phyloP scores from a whole-genome alignment of 2,113 vertebrate species.

The Pongo pygmaeus region DNA sequence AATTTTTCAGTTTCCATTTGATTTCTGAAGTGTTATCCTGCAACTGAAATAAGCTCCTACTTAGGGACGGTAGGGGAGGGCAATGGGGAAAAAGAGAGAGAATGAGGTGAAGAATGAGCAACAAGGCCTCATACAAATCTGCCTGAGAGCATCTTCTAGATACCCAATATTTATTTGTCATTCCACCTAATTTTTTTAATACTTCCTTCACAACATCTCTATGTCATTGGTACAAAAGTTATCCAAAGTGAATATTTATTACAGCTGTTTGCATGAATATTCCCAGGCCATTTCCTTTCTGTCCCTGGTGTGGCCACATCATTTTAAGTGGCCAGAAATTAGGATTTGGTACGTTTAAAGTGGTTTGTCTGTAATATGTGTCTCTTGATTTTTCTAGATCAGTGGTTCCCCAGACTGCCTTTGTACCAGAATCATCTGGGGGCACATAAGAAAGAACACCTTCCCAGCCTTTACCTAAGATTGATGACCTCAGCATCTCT shows the following conservation, averaged over 20 bases:
- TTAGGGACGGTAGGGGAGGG: background rate
- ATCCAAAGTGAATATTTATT: conserved; percentile 59
- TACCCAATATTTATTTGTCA: conserved; percentile 54
- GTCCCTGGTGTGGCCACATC: conserved; percentile 12
- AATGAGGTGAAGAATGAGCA: background rate
- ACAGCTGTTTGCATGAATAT: conserved; percentile 53
- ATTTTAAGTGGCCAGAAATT: conserved; percentile 62
- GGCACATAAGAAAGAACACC: background rate
- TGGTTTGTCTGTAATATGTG: conserved; percentile 51
- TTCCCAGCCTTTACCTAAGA: background rate
- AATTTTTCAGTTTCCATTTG: conserved; percentile 60
- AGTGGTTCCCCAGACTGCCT: conserved; percentile 43
- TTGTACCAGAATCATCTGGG: background rate
- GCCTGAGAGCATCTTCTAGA: conserved; percentile 30
- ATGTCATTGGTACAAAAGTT: conserved; percentile 69
- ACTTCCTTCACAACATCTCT: conserved; percentile 49
- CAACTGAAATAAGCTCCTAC: conserved; percentile 12
- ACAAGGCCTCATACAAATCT: background rate
- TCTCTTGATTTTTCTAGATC: conserved; percentile 49
- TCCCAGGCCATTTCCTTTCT: conserved; percentile 66
- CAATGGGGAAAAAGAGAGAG: background rate
- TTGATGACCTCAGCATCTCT: background rate
- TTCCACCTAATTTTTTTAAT: conserved; percentile 58
- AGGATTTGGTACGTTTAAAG: conserved; percentile 60
- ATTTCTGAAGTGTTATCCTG: conserved; percentile 63